phyloP scores from a whole-genome alignment of 1,140 invertebrate genomes.

The Aleiodes sp. region DNA sequence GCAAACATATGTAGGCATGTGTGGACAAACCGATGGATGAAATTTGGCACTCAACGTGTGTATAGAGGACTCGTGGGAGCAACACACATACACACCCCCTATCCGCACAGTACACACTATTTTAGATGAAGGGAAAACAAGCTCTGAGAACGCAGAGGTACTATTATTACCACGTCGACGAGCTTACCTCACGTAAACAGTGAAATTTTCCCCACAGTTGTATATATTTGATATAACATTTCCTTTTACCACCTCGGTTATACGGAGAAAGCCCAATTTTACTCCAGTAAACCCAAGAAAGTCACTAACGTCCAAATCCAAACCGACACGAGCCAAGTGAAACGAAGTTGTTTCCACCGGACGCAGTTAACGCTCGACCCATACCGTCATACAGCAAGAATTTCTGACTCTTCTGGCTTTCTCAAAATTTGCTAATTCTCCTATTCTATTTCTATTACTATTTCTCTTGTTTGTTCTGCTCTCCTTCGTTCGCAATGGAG shows the following conservation, averaged over 20 bases:
- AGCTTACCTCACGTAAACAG: constrained; percentile 21
- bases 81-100: neutral
- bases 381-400: constrained; percentile 9
- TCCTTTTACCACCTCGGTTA: neutral
- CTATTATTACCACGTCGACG: constrained; percentile 17
- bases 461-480: neutral
- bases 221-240: neutral
- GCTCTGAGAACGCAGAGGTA: neutral
- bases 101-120: neutral
- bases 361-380: constrained; percentile 25
- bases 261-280: neutral
- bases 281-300: neutral
- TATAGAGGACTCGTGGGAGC: neutral
- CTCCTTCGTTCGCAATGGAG: neutral
- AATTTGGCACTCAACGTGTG: neutral
- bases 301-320: constrained; percentile 21
- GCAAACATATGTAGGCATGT: neutral
- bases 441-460: neutral
- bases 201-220: constrained; percentile 2
- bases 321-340: constrained; percentile 17
- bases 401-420: too few species aligned
- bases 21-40: neutral
- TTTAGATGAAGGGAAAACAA: constrained; percentile 4
- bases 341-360: constrained; percentile 32
- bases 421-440: too few species aligned